A percentile compares a stretch with the other conserved stretches of the same genome.
Conservation (phyloP, 2,113 vertebrate species). For the Triplophysa siluroides region DNA sequence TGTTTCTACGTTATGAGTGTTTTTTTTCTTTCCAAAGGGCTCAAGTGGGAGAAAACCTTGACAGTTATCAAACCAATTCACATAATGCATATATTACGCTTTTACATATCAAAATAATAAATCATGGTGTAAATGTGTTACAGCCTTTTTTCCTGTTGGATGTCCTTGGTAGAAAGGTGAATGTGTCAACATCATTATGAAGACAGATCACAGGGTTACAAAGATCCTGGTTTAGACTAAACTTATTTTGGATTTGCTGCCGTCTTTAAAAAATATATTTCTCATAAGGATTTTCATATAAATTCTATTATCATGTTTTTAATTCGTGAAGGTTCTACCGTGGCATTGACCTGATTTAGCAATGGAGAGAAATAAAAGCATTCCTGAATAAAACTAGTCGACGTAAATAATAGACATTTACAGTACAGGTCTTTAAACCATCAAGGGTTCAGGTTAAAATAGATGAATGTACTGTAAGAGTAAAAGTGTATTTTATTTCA, state of each 20-base stretch:
- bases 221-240: not conserved
- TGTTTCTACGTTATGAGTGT: not conserved
- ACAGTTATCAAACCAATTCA: constrained; percentile 9
- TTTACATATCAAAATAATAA: not conserved
- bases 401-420: too few relatives aligned
- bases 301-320: too few relatives aligned
- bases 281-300: too few relatives aligned
- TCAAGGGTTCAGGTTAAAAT: too few relatives aligned
- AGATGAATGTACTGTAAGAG: too few relatives aligned
- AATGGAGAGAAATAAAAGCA: too few relatives aligned
- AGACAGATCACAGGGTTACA: constrained; percentile 7
- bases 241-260: not conserved
- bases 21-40: constrained; percentile 7
- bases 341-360: too few relatives aligned
- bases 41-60: constrained; percentile 4
- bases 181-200: not conserved
- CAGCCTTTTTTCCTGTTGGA: not conserved
- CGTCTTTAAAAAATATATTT: not conserved
- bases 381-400: too few relatives aligned
- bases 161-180: not conserved
- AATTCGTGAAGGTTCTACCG: too few relatives aligned
- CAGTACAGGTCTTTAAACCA: too few relatives aligned
- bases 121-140: not conserved
- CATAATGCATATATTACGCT: constrained; percentile 1
- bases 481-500: too few relatives aligned